These are phyloP conservation scores for Tillus elongatus DNA, from an alignment of 2,888 invertebrate species.

Conservation along the genomic window DNA sequence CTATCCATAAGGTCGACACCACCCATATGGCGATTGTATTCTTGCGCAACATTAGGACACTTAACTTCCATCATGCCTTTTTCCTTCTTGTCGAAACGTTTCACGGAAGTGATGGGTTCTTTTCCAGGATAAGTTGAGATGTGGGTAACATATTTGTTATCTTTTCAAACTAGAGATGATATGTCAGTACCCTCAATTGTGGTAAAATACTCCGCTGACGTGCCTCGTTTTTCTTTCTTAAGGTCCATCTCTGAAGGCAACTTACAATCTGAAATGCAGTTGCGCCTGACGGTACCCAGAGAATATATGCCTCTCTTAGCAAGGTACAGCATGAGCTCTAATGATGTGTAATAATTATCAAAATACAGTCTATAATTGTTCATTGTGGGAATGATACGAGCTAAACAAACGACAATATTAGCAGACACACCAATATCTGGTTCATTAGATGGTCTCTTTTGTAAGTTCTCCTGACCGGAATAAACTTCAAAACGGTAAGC, in stretches of 20 bases:
- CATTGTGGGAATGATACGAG: conserved; percentile 25
- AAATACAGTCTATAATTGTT: conserved; percentile 31
- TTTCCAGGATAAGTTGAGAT: conserved; percentile 18
- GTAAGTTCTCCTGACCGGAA: conserved; percentile 25
- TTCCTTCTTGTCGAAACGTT: conserved; percentile 19
- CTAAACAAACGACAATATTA: conserved; percentile 32
- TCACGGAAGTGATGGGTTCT: conserved; percentile 10
- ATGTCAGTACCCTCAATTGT: conserved; percentile 21
- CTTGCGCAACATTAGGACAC: conserved; percentile 17
- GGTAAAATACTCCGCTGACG: conserved; percentile 23
- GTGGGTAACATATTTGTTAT: conserved; percentile 24
- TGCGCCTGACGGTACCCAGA: conserved; percentile 29
- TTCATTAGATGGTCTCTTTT: conserved; percentile 20
- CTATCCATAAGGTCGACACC: conserved; percentile 26
- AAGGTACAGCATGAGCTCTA: conserved; percentile 24
- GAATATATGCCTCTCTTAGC: conserved; percentile 26
- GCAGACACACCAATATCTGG: conserved; percentile 30
- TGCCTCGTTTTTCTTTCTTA: conserved; percentile 24
- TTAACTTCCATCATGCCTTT: too few species aligned
- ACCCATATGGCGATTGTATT: conserved; percentile 26
- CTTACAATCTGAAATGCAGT: conserved; percentile 30
- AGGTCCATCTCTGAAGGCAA: conserved; percentile 26
- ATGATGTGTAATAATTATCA: conserved; percentile 31
- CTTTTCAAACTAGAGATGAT: conserved; percentile 21
- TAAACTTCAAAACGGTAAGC: conserved; percentile 32